These are phyloP conservation scores for Macaria notata DNA, from an alignment of 2,888 invertebrate species.

Conservation along the genomic window DNA sequence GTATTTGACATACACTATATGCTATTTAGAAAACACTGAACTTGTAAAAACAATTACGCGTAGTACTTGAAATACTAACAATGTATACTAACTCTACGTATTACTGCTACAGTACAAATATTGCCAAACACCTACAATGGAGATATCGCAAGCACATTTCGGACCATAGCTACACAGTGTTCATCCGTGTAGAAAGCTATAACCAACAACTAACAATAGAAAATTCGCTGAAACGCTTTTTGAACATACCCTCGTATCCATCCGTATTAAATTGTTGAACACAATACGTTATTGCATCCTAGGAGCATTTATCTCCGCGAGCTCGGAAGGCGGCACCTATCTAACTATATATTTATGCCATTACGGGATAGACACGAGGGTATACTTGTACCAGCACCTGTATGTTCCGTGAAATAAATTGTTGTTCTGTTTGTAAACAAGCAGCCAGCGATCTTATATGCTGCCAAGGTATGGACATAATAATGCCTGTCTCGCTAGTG, in stretches of 20 bases:
- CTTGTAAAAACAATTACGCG: background rate
- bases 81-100: constrained; percentile 3
- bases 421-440: constrained; percentile 72
- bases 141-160: constrained; percentile 7
- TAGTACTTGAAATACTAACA: constrained; percentile 8
- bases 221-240: constrained; percentile 8
- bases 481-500: constrained; percentile 31
- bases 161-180: constrained; percentile 9
- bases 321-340: background rate
- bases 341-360: no score
- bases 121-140: background rate
- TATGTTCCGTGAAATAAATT: constrained; percentile 41
- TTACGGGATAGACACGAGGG: constrained; percentile 1
- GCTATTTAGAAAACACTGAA: constrained; percentile 1
- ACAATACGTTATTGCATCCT: background rate
- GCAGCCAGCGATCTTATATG: constrained; percentile 81
- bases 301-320: constrained; percentile 1
- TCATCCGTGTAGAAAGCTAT: constrained; percentile 8
- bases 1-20: background rate
- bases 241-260: constrained; percentile 6
- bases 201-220: constrained; percentile 4
- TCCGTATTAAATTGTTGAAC: background rate
- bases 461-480: constrained; percentile 77
- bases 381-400: constrained; percentile 28
- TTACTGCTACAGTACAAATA: background rate